Evolutionary conservation across 30 jellyfish, hydroid and myxozoan genomes (phyloP).

Genomic region (Pelagia noctiluca): DNA sequence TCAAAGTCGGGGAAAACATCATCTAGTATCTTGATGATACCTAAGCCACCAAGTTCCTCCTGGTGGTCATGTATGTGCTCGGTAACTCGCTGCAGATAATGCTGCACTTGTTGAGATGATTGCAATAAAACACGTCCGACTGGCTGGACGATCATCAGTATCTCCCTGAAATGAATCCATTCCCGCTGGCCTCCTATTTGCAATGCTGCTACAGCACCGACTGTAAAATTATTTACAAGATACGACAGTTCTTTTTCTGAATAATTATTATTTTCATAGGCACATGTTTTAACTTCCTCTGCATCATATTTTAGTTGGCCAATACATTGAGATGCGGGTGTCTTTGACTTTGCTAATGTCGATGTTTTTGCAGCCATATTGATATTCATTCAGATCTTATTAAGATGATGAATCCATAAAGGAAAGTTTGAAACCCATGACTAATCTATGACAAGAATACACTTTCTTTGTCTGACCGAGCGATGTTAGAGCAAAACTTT

Average conservation of each 20-base stretch:
- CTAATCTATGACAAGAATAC: too few relatives aligned
- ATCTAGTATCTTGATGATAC: constrained; percentile 38
- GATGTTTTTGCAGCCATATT: too few relatives aligned
- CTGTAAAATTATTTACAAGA: constrained; percentile 50
- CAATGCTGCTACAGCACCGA: constrained; percentile 68
- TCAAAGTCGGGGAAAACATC: constrained; percentile 45
- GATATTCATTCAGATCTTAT: too few relatives aligned
- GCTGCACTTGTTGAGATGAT: constrained; percentile 53
- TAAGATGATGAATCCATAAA: too few relatives aligned
- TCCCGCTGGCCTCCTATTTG: constrained; percentile 77
- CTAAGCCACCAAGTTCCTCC: constrained; percentile 31
- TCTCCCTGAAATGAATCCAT: constrained; percentile 85
- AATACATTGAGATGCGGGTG: too few relatives aligned
- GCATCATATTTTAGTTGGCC: too few relatives aligned
- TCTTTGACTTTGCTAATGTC: too few relatives aligned
- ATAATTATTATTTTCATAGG: neutral
- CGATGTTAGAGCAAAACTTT: too few relatives aligned
- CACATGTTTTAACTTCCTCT: too few relatives aligned
- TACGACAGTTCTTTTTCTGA: constrained; percentile 40
- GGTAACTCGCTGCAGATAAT: constrained; percentile 64
- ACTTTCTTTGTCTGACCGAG: too few relatives aligned
- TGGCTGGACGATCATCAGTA: constrained; percentile 64
- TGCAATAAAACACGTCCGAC: constrained; percentile 50
- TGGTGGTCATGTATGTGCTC: constrained; percentile 30
- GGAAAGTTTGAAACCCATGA: too few relatives aligned